Conservation (phyloP, 2,113 vertebrate species). For the Dendropsophus ebraccatus region DNA sequence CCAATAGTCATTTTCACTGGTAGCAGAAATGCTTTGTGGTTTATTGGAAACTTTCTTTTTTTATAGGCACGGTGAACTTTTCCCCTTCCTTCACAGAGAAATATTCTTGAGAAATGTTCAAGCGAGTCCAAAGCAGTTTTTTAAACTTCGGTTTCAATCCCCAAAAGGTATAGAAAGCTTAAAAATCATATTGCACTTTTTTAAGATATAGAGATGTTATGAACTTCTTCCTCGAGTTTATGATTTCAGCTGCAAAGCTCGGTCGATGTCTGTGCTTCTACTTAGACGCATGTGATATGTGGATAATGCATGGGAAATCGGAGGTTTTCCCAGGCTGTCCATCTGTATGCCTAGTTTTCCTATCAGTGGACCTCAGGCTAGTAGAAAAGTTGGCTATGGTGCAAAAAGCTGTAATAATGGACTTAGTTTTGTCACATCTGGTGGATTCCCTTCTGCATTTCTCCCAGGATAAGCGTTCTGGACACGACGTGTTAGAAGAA, state of each 20-base stretch:
- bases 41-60: constrained; percentile 57
- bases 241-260: constrained; percentile 52
- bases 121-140: constrained; percentile 73
- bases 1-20: constrained; percentile 65
- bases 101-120: constrained; percentile 65
- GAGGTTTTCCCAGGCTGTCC: constrained; percentile 41
- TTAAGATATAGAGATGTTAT: constrained; percentile 68
- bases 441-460: constrained; percentile 4
- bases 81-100: constrained; percentile 65
- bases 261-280: constrained; percentile 21
- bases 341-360: constrained; percentile 19
- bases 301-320: constrained; percentile 29
- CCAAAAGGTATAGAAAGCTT: constrained; percentile 56
- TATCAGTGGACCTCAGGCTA: constrained; percentile 5
- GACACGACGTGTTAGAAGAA: neutral
- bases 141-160: constrained; percentile 69
- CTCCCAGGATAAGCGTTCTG: neutral
- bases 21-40: constrained; percentile 69
- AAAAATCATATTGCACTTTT: constrained; percentile 57
- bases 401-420: constrained; percentile 15
- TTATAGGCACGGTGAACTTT: constrained; percentile 58
- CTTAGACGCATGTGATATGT: constrained; percentile 16
- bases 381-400: constrained; percentile 7
- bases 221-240: constrained; percentile 58
- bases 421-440: constrained; percentile 24